A percentile compares a stretch with the other conserved stretches of the same genome.
phyloP scores from a whole-genome alignment of 1,140 invertebrate genomes.

The Drosophila ambigua region DNA sequence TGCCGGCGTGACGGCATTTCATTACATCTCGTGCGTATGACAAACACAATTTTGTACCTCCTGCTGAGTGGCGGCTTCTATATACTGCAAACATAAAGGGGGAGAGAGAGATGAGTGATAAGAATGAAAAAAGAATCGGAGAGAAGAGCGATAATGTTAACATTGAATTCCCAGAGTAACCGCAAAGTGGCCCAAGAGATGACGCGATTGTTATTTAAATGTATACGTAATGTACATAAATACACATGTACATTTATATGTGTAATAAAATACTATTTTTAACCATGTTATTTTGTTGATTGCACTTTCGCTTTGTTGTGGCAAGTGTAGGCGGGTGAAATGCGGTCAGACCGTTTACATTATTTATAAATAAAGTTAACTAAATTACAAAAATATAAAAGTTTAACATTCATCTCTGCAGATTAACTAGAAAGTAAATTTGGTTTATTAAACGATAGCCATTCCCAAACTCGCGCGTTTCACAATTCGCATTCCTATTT shows the following conservation, averaged over 20 bases:
- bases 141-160: conserved; percentile 19
- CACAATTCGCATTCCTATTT: too few relatives aligned
- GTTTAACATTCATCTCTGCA: conserved; percentile 24
- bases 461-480: too few relatives aligned
- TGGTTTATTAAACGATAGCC: not conserved
- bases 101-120: not conserved
- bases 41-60: conserved; percentile 63
- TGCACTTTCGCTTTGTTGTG: conserved; percentile 53
- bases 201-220: conserved; percentile 22
- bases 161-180: conserved; percentile 19
- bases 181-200: conserved; percentile 19
- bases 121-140: conserved; percentile 14
- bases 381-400: conserved; percentile 17
- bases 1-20: conserved; percentile 71
- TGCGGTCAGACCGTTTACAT: conserved; percentile 49
- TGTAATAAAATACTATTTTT: conserved; percentile 57
- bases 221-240: conserved; percentile 18
- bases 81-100: conserved; percentile 51
- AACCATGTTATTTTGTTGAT: conserved; percentile 44
- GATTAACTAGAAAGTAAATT: too few relatives aligned
- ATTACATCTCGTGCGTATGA: conserved; percentile 68
- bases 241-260: conserved; percentile 10
- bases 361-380: conserved; percentile 37
- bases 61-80: conserved; percentile 68
- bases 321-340: conserved; percentile 51